Base-by-base conservation (phyloP, 1,140 invertebrate genomes). In the Sminthurides bifidus region DNA sequence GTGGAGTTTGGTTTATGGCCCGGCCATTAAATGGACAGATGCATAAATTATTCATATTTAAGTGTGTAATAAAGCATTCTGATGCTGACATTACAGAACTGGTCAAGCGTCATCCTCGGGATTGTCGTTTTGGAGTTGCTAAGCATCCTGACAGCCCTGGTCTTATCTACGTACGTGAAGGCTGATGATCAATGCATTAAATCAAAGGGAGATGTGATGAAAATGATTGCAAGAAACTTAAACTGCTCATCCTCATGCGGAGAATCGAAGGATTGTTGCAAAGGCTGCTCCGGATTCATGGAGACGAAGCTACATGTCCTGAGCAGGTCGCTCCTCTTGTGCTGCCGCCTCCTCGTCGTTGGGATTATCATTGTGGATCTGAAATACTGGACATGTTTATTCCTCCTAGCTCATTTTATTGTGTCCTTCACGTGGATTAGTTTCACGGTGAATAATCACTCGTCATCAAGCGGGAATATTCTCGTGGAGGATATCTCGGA, bases 351-450 rank as follows among this genome's bases (percentile, higher is more conserved):
- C 17, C 38, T 59, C 21, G 58, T 55, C 3, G 30, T 63, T 24
- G 61, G 50, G 17, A 59, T 59, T 38, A 41, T 59, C 17, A 38
- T 60, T 26, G 46, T 57, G 19, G 31, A 57, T 24, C 41, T 63
- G 17, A 59, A 54, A 21, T 57, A 53, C 44, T 63, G 57, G 57
- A 54, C 54, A 17, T 38, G 26, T 41, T 12, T 64, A 15, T 37
- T 57, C 6, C 29, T 58, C 29, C 52, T 60, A 1, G 46, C 45
- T 17, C 62, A 64, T 26, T 55, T 64, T 15, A 24, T 55, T 2
- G n/a, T 64, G 3, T 53, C 41, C 35, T 54, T 64, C 21, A 43
- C 54, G 1, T 64, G 58, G 58, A 40, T 63, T 4, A 49, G 54
- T 38, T 54, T 46, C 26, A 54, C 35, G 19, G 53, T 51, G 27